Conservation (phyloP, 2,797 vertebrate genomes). For the Rhabdomys pumilio region DNA sequence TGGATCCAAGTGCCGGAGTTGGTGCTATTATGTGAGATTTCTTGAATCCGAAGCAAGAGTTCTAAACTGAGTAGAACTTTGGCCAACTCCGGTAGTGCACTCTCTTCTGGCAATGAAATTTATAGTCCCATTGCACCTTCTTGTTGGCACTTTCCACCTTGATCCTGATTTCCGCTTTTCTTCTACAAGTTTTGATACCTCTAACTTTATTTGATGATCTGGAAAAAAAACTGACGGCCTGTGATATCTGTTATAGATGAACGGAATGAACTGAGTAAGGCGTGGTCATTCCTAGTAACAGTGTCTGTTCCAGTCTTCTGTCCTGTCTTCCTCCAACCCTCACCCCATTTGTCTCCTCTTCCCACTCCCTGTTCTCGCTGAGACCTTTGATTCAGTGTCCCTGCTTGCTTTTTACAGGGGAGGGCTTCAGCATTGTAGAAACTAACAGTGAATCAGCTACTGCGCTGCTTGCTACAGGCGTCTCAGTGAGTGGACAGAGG, state of each 20-base stretch:
- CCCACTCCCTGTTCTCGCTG: neutral
- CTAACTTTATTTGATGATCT: neutral
- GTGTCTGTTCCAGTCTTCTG: neutral
- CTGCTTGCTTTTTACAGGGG: no score
- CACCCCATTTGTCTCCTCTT: neutral
- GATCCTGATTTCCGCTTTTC: neutral
- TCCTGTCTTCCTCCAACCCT: neutral
- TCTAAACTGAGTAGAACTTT: neutral
- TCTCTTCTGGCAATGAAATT: neutral
- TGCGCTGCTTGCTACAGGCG: neutral
- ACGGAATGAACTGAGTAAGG: neutral
- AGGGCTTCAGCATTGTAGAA: neutral
- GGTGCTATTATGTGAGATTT: neutral
- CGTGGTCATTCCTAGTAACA: neutral
- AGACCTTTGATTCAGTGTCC: neutral
- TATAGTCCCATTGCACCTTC: no score
- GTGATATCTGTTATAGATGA: neutral
- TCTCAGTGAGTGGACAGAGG: neutral
- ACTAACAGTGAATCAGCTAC: neutral
- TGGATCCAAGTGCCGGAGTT: neutral
- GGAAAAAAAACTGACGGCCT: neutral
- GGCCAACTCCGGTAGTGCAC: neutral
- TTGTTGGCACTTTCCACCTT: neutral
- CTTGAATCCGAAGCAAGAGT: neutral
- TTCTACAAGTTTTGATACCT: neutral